Evolutionary conservation across 2,113 vertebrate species (phyloP), one percentile per base, ranked within the genome.

Genomic region (Xerus inauris): DNA sequence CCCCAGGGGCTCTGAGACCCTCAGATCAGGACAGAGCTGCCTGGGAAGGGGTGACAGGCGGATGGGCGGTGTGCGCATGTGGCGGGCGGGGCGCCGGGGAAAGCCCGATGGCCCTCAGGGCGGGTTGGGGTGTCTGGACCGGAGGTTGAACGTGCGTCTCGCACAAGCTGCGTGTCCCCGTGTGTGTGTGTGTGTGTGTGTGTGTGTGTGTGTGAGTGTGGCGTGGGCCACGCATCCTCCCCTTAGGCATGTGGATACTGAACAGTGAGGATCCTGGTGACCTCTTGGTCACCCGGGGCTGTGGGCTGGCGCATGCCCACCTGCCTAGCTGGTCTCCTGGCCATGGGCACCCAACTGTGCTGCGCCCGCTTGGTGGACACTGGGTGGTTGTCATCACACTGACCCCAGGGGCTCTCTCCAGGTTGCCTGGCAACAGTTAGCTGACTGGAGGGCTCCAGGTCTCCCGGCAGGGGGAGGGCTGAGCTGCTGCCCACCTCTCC

Each of bases 181-280:
- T 16, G 10, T 13, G 4, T 19, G 54, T n/a, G n/a, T 14, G 51
- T 51, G 51, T 1, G 3, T 24, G 3, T 11, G 28, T 28, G 10
- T 64, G 24, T 1, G 3, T 26, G 19, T 32, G 42, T 8, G 28
- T 6, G 57, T 82, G 57, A 49, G 24, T 11, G 14, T 11, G 72
- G 47, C 3, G 8, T 7, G 35, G 71, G 62, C 19, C 32, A 17
- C 10, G 4, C 0, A 28, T 32, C 4, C 9, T 45, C 32, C 51
- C 26, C 6, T n/a, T 7, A 7, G 28, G 42, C 6, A 9, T 6
- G 28, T 3, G 35, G 45, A 82, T 26, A 3, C 30, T 1, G 1
- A 38, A n/a, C 8, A 5, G 40, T n/a, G 10, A 83, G 64, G 5
- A 51, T 22, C 17, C 5, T 22, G 9, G 26, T 1, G 6, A 42